Evolutionary conservation across 2,113 vertebrate species (phyloP), one percentile per base, ranked within the genome.

Genomic region (Nansenia antarctica): DNA sequence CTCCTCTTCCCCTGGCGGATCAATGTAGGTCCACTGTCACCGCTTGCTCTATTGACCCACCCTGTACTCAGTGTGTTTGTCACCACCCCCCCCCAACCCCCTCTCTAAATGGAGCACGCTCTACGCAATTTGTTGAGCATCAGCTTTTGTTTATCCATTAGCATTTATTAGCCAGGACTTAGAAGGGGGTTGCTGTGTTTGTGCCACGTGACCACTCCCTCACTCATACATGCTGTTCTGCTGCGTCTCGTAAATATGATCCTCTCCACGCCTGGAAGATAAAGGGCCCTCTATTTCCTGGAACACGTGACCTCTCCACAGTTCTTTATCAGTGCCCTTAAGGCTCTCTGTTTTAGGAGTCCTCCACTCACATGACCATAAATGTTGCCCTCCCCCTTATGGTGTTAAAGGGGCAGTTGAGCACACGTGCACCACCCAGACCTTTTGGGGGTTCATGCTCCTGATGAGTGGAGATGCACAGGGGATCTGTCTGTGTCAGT

Each of bases 11-110:
- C 0, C 39, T 22, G 37, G 12, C 49, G 34, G 9, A 67, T 35
- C 20, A 14, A n/a, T 26, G 31, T 34, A 62, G 20, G 45, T 32
- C 29, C 47, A 70, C 14, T 69, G 68, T 52, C 9, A 24, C 58
- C 30, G 14, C 30, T 15, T 9, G 12, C 68, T 27, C 12, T 62
- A 70, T 62, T 52, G 68, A 53, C 47, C 45, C 53, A 24, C 24
- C 53, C 34, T 37, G 52, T 45, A 55, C n/a, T 70, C 35, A 64
- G 45, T 71, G 58, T 75, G 73, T 69, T 52, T 31, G 20, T 69
- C 24, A 68, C 47, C n/a, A n/a, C n/a, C n/a, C n/a, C n/a, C n/a
- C n/a, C n/a, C n/a, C n/a, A n/a, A n/a, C 59, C 18, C 6, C n/a
- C 52, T 30, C 20, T 42, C 37, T 64, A 42, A 54, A 22, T 65